Base-by-base conservation (phyloP, 2,888 invertebrate genomes). In the Thumatha senex region DNA sequence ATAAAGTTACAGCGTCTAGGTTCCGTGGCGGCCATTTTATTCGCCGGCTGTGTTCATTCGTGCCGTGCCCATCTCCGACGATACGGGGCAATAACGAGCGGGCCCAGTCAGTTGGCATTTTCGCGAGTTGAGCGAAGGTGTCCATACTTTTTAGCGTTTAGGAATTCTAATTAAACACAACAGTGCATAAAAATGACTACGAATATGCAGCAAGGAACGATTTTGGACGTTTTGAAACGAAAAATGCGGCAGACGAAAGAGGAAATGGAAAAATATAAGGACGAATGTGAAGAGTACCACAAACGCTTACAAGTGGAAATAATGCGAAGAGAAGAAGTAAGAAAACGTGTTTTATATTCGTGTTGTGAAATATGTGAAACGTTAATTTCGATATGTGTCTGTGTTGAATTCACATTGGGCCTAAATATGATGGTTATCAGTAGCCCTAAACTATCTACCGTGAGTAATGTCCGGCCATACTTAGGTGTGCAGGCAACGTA, bases 241-340 rank as follows among this genome's bases (percentile, higher is more conserved):
- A 99, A 99, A 95, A 99, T 99, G 99, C 95, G 98, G 76, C 98
- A 98, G 92, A 97, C 98, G 78, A 98, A 98, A 93, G 98, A 98
- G 91, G 99, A 99, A 94, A 97, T 98, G 96, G 99, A 99, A 91
- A 96, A 97, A 92, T 98, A 97, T 93, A 98, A 97, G 93, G 99
- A 99, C 92, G 98, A 98, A 89, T 97, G 97, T 89, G 98, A 98
- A 92, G 98, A 98, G 92, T 97, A 96, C 89, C 97, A 97, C 92
- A 96, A 98, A 94, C 96, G 97, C 89, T 94, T 98, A 86, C 98
- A 98, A 93, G 95, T 96, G 86, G 98, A 98, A 95, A 95, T 97
- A 89, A 96, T 97, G 94, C 96, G 98, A 89, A 96, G 98, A 88
- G 98, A 98, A 95, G 98, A 98, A 97, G 98, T 98, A 96, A 97